Evolutionary conservation across 2,797 vertebrate species (phyloP), one percentile per base, ranked within the genome.

Genomic region (Takifugu ocellatus): DNA sequence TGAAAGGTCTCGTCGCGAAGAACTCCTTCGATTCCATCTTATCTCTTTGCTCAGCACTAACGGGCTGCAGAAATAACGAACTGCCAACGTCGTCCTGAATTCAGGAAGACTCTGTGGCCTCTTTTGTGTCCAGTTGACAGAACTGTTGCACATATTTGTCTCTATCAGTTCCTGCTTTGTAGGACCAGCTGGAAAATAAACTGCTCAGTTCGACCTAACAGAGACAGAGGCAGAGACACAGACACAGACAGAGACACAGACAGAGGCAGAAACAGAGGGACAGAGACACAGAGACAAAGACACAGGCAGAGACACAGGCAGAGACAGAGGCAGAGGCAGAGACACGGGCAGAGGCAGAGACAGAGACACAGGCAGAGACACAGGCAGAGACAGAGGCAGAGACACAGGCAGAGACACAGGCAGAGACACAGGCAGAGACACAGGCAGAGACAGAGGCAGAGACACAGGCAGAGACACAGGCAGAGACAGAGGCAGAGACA

Each of bases 171-270:
- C 48, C 25, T 47, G 43, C 53, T 49, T 65, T 17, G 17, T 21
- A 6, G 61, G 64, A 65, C 27, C 43, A 51, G 43, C 12, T 12
- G 5, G 49, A 60, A 66, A 51, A 63, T 48, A 47, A 55, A 48
- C 25, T 42, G 56, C 56, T 76, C 72, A 61, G 68, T 66, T 74
- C 25, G 21, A 59, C 61, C 57, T 63, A 42, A 72, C 69, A 45
- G 24, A 49, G 53, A 25, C 45, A 47, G 24, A 24, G 26, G 26
- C n/a, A 45, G 46, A 42, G 27, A 2, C 51, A 44, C n/a, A 49
- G 50, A 21, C 17, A 21, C 1, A 31, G n/a, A 45, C 42, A 39
- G 50, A 44, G 21, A 48, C 49, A 25, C 49, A 46, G 25, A 16
- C 17, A 31, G n/a, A 45, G 46, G 31, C 50, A 44, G 21, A 49